These are phyloP conservation scores for Mesocentrotus franciscanus DNA, from an alignment of 53 echinoderm and acorn worm species.

Conservation along the genomic window DNA sequence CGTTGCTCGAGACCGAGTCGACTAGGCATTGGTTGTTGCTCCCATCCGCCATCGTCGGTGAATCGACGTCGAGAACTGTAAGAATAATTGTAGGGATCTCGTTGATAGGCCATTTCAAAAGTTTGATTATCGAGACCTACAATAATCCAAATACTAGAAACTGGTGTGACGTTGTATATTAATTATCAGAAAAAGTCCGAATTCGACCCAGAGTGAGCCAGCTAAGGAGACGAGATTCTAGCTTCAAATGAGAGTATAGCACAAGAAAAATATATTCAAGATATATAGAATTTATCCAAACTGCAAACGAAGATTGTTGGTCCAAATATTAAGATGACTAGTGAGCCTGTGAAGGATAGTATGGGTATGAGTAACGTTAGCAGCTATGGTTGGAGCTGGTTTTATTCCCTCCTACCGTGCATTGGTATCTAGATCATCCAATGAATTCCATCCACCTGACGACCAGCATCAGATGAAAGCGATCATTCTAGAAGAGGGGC, in stretches of 20 bases:
- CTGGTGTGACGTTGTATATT: not conserved
- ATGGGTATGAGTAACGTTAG: not conserved
- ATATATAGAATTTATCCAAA: not conserved
- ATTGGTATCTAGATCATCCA: conserved; percentile 1
- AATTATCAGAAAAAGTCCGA: not conserved
- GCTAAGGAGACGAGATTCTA: not conserved
- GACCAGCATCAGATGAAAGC: not conserved
- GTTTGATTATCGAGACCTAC: not conserved
- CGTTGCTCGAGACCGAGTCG: conserved; percentile 38
- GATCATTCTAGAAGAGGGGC: not conserved
- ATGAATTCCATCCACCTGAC: conserved; percentile 41
- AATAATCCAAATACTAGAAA: not conserved
- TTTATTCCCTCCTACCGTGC: conserved; percentile 27
- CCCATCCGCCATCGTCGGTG: conserved; percentile 55
- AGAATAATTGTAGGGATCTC: conserved; percentile 61
- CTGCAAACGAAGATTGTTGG: not conserved
- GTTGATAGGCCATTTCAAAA: conserved; percentile 41
- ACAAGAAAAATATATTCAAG: not conserved
- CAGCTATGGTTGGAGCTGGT: not conserved
- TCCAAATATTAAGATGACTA: not conserved
- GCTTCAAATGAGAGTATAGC: not conserved
- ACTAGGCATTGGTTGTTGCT: not conserved
- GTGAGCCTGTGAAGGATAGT: not conserved
- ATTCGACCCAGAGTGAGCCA: not conserved
- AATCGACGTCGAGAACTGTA: conserved; percentile 52